phyloP scores from a whole-genome alignment of 2,888 invertebrate species.

The Odontocerum albicorne region DNA sequence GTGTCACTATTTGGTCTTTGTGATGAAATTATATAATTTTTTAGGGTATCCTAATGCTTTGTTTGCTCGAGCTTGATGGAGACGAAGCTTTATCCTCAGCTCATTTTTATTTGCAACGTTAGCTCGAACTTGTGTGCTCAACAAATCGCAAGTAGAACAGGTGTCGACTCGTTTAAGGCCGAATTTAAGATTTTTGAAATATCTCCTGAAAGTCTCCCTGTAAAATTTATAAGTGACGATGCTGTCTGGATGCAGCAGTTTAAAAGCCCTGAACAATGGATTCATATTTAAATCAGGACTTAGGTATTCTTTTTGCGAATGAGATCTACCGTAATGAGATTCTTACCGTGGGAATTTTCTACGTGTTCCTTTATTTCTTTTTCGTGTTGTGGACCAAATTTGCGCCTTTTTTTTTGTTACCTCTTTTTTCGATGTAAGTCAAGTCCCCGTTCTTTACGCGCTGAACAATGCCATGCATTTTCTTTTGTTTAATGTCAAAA shows the following conservation, averaged over 20 bases:
- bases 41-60: constrained; percentile 27
- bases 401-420: constrained; percentile 5
- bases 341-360: constrained; percentile 17
- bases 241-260: constrained; percentile 4
- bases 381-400: constrained; percentile 8
- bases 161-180: too few species aligned
- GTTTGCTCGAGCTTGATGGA: constrained; percentile 32
- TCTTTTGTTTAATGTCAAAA: constrained; percentile 3
- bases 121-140: not conserved
- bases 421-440: constrained; percentile 6
- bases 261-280: constrained; percentile 10
- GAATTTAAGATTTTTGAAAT: too few species aligned
- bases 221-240: constrained; percentile 20
- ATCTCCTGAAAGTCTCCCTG: constrained; percentile 19
- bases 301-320: constrained; percentile 17
- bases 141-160: constrained; percentile 5
- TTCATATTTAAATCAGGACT: constrained; percentile 25
- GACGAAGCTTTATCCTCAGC: constrained; percentile 8
- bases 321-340: constrained; percentile 19
- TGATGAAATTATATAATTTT: constrained; percentile 33
- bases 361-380: constrained; percentile 14
- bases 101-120: not conserved
- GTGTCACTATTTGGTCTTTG: constrained; percentile 34
- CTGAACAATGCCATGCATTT: constrained; percentile 7
- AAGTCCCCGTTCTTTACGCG: constrained; percentile 11